Percentiles rank a stretch among this genome's conserved stretches.
Conservation (phyloP, 2,797 vertebrate genomes). For the Bradypus variegatus region DNA sequence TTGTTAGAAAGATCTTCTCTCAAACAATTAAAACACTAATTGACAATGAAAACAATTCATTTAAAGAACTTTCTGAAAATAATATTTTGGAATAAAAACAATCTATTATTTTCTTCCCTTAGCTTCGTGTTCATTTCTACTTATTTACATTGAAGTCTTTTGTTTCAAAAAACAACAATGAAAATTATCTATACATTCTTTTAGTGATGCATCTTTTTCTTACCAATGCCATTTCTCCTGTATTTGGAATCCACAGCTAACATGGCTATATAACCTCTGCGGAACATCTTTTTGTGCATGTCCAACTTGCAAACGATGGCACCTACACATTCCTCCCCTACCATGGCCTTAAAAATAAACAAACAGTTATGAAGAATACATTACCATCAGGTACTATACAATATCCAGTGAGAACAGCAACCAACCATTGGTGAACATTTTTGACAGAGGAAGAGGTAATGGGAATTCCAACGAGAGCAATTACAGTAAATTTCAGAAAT, state of each 20-base stretch:
- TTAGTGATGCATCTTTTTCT: conserved; percentile 70
- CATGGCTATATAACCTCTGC: conserved; percentile 99
- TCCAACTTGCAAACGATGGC: conserved; percentile 99
- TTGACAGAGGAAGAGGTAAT: conserved; percentile 29
- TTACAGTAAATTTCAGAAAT: conserved; percentile 24
- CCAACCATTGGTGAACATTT: conserved; percentile 43
- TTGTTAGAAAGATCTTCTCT: conserved; percentile 37
- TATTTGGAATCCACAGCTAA: conserved; percentile 99
- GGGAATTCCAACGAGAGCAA: background rate
- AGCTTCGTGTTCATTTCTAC: conserved; percentile 47
- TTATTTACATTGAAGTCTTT: conserved; percentile 41
- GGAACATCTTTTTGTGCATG: conserved; percentile 99
- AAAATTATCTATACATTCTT: conserved; percentile 37
- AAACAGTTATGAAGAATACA: conserved; percentile 67
- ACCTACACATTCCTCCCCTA: conserved; percentile 98
- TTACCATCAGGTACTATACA: conserved; percentile 64
- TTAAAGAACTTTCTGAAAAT: background rate
- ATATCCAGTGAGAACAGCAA: conserved; percentile 57
- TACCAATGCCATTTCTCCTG: conserved; percentile 99
- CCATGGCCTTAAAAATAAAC: conserved; percentile 92
- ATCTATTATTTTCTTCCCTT: background rate
- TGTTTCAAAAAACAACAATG: conserved; percentile 52
- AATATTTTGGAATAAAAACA: conserved; percentile 15
- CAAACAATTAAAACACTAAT: conserved; percentile 25
- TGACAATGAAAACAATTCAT: background rate